These are phyloP conservation scores for Junonia oenone DNA, from an alignment of 2,888 invertebrate genomes.

Conservation along the genomic window DNA sequence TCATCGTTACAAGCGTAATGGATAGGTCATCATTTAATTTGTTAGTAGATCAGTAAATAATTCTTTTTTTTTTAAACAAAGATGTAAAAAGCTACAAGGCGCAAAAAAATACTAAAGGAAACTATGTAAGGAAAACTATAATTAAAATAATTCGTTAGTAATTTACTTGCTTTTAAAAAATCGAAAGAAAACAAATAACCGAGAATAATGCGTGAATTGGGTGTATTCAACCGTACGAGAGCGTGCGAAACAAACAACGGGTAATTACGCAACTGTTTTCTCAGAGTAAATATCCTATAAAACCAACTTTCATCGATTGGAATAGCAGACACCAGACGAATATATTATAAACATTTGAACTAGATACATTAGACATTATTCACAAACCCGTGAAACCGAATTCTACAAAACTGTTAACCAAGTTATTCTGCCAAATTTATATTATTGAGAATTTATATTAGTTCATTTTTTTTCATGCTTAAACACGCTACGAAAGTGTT, in stretches of 20 bases:
- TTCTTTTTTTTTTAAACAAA: neutral
- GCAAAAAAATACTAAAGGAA: too few relatives aligned
- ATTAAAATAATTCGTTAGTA: neutral
- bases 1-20: too few relatives aligned
- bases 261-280: constrained; percentile 1
- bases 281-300: constrained; percentile 11
- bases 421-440: neutral
- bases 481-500: neutral
- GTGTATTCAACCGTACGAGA: neutral
- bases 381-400: too few relatives aligned
- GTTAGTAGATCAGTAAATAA: neutral
- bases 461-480: too few relatives aligned
- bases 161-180: neutral
- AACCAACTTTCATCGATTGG: constrained; percentile 13
- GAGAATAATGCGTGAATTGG: neutral
- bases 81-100: neutral
- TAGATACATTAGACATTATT: neutral
- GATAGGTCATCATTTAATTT: too few relatives aligned
- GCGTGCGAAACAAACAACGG: constrained; percentile 7
- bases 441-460: too few relatives aligned
- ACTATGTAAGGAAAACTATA: too few relatives aligned
- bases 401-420: too few relatives aligned
- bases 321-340: neutral
- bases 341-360: neutral
- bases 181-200: neutral